Conservation (phyloP, 2,113 vertebrate species). For the Myiozetetes cayanensis region DNA sequence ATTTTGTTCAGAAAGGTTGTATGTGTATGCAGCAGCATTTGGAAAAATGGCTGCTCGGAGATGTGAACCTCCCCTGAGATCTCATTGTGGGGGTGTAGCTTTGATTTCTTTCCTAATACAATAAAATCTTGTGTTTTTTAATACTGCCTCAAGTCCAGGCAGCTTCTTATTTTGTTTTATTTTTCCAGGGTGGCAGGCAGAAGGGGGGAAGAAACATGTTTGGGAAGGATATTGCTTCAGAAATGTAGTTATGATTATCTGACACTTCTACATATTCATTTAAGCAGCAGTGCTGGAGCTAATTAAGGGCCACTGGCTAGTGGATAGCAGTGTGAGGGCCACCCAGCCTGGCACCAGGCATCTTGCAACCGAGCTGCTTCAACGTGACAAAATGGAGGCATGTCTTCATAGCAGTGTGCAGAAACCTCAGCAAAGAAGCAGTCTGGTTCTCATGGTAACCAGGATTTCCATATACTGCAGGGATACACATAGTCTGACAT, state of each 20-base stretch:
- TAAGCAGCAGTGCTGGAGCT: neutral
- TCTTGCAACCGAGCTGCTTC: neutral
- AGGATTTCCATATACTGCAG: slow-evolving; percentile 67
- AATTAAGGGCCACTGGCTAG: neutral
- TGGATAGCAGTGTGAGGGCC: neutral
- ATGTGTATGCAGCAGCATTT: neutral
- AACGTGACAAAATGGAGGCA: slow-evolving; percentile 22
- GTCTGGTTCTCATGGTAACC: slow-evolving; percentile 65
- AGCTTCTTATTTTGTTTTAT: neutral
- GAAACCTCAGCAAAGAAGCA: slow-evolving; percentile 17
- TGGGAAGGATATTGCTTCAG: neutral
- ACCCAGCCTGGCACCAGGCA: neutral
- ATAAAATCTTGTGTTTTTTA: neutral
- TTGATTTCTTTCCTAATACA: neutral
- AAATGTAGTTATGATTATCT: neutral
- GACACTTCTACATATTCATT: neutral
- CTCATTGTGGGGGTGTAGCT: neutral
- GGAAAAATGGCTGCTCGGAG: slow-evolving; percentile 31
- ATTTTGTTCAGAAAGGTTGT: neutral
- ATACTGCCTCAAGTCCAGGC: neutral
- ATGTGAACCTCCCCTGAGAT: neutral
- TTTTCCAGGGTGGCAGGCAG: neutral
- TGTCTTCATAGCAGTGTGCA: neutral
- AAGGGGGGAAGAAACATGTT: neutral
- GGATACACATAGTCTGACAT: slow-evolving; percentile 46